Conservation (phyloP, 35 echinoderm and acorn worm genomes). For the Eucidaris tribuloides region DNA sequence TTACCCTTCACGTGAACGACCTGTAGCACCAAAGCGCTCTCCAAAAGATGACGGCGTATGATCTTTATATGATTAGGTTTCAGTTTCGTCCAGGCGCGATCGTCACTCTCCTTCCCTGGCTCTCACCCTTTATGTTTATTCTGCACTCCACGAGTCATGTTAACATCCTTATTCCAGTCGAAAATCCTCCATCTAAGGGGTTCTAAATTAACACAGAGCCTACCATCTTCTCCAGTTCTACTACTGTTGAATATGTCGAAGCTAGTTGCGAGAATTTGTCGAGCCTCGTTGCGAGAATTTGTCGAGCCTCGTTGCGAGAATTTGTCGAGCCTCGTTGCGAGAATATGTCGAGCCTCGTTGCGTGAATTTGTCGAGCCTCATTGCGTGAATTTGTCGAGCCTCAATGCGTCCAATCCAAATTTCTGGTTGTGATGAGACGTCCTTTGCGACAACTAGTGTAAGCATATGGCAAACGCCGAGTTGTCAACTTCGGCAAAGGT, state of each 20-base stretch:
- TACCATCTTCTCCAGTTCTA: neutral
- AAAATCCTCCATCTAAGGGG: neutral
- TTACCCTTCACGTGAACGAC: neutral
- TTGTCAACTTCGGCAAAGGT: too few species aligned
- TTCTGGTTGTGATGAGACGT: slow-evolving; percentile 8
- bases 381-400: too few species aligned
- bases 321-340: too few species aligned
- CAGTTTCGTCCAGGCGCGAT: neutral
- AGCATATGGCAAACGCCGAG: too few species aligned
- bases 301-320: too few species aligned
- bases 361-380: too few species aligned
- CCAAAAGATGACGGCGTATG: neutral
- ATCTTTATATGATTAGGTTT: slow-evolving; percentile 11
- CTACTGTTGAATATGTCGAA: neutral
- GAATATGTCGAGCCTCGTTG: too few species aligned
- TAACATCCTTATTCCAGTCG: neutral
- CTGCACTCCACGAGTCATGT: slow-evolving; percentile 13
- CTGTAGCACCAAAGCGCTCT: neutral
- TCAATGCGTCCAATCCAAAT: neutral
- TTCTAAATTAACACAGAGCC: neutral
- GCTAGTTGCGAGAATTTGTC: too few species aligned
- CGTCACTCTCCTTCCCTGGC: neutral
- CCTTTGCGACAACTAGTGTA: neutral
- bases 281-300: too few species aligned
- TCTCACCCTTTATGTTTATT: slow-evolving; percentile 6